A percentile compares a stretch with the other conserved stretches of the same genome.
Conservation (phyloP, 2,113 vertebrate genomes). For the Catharus fuscescens region DNA sequence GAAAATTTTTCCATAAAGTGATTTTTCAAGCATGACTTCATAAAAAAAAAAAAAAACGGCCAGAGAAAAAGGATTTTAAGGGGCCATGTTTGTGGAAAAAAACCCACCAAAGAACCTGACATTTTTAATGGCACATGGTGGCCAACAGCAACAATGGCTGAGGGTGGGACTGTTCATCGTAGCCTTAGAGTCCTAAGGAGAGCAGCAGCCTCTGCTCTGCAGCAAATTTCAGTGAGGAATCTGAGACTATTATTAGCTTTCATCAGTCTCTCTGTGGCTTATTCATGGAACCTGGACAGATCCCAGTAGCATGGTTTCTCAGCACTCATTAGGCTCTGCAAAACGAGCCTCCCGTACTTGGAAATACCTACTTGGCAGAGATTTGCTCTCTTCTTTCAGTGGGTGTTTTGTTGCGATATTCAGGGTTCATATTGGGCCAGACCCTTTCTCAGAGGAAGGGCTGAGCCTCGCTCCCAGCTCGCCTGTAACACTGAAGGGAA, state of each 20-base stretch:
- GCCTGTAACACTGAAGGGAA: neutral
- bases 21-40: neutral
- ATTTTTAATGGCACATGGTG: neutral
- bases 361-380: constrained; percentile 10
- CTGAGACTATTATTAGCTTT: constrained; percentile 41
- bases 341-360: constrained; percentile 8
- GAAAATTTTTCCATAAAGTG: neutral
- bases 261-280: neutral
- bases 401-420: neutral
- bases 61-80: neutral
- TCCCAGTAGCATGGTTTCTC: constrained; percentile 31
- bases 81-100: neutral
- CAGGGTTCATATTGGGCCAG: neutral
- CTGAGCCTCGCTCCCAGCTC: neutral
- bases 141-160: constrained; percentile 9
- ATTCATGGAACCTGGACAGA: constrained; percentile 3
- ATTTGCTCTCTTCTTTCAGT: neutral
- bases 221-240: constrained; percentile 1
- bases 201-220: no score
- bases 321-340: constrained; percentile 19
- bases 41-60: neutral
- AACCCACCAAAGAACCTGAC: neutral
- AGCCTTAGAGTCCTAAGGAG: no score
- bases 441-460: neutral
- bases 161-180: neutral